phyloP scores from a whole-genome alignment of 2,888 invertebrate genomes.

The Lamellibrachia satsuma region DNA sequence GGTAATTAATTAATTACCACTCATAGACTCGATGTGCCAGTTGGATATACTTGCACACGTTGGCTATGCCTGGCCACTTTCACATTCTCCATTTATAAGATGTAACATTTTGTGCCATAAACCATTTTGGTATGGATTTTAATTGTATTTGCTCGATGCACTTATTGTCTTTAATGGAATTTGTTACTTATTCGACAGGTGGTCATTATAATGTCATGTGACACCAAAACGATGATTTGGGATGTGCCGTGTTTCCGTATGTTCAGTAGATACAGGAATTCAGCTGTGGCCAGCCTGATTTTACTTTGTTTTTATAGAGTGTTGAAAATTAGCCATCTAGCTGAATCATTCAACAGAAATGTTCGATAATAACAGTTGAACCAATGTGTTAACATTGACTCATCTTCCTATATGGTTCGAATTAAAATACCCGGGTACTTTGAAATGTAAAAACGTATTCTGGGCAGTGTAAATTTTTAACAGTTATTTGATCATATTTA shows the following conservation, averaged over 20 bases:
- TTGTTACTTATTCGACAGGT: not conserved
- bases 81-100: not conserved
- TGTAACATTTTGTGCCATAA: slow-evolving; percentile 17
- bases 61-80: not conserved
- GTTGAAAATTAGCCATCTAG: not conserved
- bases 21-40: no score
- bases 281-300: not conserved
- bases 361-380: not conserved
- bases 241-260: not conserved
- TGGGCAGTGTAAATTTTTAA: slow-evolving; percentile 3
- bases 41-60: not conserved
- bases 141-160: not conserved
- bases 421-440: not conserved
- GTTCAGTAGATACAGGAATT: not conserved
- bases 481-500: not conserved
- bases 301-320: not conserved
- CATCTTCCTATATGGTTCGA: not conserved
- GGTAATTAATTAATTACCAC: not conserved
- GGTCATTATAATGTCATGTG: not conserved
- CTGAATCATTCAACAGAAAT: not conserved
- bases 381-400: not conserved
- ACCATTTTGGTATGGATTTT: slow-evolving; percentile 17
- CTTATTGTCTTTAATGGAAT: not conserved
- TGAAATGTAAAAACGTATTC: not conserved
- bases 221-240: not conserved